Conservation (phyloP, 1,140 invertebrate genomes). For the Bursaphelenchus mucronatus region DNA sequence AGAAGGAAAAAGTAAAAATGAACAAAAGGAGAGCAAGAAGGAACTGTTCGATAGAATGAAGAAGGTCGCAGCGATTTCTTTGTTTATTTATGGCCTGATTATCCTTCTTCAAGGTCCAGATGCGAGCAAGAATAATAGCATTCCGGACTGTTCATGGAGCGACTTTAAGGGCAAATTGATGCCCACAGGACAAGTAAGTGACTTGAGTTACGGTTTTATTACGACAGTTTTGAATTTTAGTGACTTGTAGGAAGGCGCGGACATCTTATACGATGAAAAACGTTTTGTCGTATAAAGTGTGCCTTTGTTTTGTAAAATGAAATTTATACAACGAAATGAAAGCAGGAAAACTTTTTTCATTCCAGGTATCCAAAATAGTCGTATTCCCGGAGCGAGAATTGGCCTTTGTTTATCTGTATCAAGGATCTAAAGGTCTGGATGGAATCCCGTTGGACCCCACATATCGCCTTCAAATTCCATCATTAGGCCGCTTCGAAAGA, state of each 20-base stretch:
- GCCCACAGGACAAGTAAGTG: slow-evolving; percentile 45
- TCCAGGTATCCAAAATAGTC: slow-evolving; percentile 39
- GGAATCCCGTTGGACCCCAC: slow-evolving; percentile 32
- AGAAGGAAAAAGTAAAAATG: too few species aligned
- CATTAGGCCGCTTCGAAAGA: slow-evolving; percentile 38
- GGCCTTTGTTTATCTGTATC: slow-evolving; percentile 35
- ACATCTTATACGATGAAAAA: too few species aligned
- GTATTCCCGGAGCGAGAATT: slow-evolving; percentile 49
- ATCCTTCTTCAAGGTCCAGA: slow-evolving; percentile 25
- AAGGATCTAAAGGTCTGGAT: slow-evolving; percentile 27
- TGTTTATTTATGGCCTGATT: slow-evolving; percentile 40
- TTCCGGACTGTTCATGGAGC: slow-evolving; percentile 33
- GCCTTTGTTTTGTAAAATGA: too few species aligned
- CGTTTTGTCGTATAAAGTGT: too few species aligned
- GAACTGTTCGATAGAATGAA: slow-evolving; percentile 27
- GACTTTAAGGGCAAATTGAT: slow-evolving; percentile 45
- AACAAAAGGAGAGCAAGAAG: too few species aligned
- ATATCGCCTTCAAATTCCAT: slow-evolving; percentile 45
- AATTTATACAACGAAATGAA: too few species aligned
- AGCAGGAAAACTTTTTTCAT: background rate
- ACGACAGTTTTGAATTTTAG: background rate
- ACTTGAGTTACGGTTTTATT: slow-evolving; percentile 6
- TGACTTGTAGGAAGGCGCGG: too few species aligned
- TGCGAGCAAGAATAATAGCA: background rate
- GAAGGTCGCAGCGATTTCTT: slow-evolving; percentile 37